Evolutionary conservation across 2,113 vertebrate species (phyloP).

Genomic region (Larimichthys polyactis): DNA sequence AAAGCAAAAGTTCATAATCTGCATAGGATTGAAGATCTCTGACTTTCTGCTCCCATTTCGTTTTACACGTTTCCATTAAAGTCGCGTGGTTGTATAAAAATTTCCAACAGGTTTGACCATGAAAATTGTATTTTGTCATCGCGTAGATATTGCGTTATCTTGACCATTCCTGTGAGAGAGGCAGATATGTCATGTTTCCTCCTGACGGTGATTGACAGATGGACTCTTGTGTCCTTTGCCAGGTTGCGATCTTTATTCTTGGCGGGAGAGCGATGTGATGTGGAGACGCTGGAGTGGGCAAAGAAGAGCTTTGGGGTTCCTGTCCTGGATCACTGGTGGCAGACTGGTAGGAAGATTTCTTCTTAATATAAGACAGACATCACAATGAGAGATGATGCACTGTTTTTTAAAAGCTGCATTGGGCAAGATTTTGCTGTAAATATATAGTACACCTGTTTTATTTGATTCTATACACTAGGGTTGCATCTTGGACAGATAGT

Average conservation of each 20-base stretch:
- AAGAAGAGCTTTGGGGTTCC: constrained; percentile 93
- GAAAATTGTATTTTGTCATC: background rate
- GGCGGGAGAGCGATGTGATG: constrained; percentile 95
- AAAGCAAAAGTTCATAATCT: background rate
- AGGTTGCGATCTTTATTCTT: constrained; percentile 91
- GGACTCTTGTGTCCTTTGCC: constrained; percentile 39
- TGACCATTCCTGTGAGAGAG: background rate
- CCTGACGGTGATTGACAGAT: constrained; percentile 7
- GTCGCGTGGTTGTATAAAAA: too few relatives aligned
- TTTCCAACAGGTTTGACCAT: background rate
- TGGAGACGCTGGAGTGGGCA: constrained; percentile 94
- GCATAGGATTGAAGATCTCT: background rate
- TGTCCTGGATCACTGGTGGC: constrained; percentile 99
- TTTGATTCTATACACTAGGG: background rate
- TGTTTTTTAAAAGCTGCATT: background rate
- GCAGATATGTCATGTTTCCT: background rate
- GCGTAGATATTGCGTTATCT: background rate
- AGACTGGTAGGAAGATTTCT: constrained; percentile 89
- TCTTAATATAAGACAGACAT: background rate
- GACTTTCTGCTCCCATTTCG: background rate
- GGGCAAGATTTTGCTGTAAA: background rate
- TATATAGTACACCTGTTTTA: background rate
- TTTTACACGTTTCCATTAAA: background rate
- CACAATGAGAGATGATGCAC: background rate
- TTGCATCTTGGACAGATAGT: background rate